Evolutionary conservation across 2,888 invertebrate genomes (phyloP).

Genomic region (Lithophane ornitopus): DNA sequence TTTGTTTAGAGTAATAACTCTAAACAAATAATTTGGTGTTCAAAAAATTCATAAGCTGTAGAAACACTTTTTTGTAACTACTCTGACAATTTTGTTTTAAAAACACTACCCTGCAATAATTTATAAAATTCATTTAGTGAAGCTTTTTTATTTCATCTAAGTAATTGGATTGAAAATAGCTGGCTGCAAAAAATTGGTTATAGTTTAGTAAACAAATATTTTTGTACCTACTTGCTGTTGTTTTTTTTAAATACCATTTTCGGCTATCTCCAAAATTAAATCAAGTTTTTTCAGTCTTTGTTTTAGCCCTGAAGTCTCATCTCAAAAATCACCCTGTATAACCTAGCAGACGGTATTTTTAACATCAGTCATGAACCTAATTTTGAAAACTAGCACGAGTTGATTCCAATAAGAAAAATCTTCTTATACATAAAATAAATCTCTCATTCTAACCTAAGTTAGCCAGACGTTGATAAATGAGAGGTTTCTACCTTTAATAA

Average conservation of each 20-base stretch:
- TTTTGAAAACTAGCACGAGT: background rate
- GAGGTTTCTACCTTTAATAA: constrained; percentile 37
- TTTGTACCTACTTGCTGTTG: no score
- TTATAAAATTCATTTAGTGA: no score
- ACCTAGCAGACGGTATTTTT: background rate
- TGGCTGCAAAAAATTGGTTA: no score
- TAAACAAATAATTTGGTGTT: no score
- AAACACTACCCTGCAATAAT: no score
- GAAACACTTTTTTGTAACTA: no score
- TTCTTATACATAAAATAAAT: background rate
- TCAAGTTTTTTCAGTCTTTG: background rate
- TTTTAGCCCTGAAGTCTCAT: background rate
- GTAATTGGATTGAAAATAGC: no score
- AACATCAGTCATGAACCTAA: background rate
- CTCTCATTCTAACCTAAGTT: constrained; percentile 14
- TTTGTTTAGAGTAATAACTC: no score
- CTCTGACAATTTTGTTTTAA: no score
- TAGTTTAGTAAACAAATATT: no score
- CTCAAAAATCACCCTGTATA: background rate
- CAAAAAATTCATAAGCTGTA: no score
- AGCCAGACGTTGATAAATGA: constrained; percentile 62
- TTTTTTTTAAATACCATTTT: background rate
- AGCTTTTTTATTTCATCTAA: no score
- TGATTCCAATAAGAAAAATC: constrained; percentile 2
- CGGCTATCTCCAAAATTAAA: background rate